Base-by-base conservation (phyloP, 2,888 invertebrate species). In the Eugnorisma glareosa region DNA sequence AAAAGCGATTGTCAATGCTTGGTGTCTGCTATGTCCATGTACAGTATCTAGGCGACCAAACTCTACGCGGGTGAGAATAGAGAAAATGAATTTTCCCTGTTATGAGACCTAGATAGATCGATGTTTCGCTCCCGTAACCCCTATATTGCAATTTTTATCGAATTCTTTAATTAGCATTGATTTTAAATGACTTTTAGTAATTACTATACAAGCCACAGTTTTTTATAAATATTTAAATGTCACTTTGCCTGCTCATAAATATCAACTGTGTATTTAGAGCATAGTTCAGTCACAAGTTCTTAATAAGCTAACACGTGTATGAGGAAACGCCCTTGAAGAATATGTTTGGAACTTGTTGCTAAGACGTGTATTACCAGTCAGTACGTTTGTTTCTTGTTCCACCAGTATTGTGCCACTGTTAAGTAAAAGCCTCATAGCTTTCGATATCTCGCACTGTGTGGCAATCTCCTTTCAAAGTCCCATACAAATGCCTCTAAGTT, bases 161-260 rank as follows among this genome's bases (percentile, higher is more conserved):
- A n/a, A n/a, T n/a, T 37, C 10, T 45, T 37, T 76, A 66, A 54
- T 35, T 66, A 45, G 1, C 35, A 67, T 77, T 31, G 57, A 66
- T 77, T 75, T 43, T 31, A 54, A n/a, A 37, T 71, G 2, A 51
- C 2, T 40, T 51, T 24, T 37, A n/a, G 6, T 8, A 54, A 43
- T 76, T 72, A 13, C 48, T 70, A 35, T n/a, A 21, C 1, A 28
- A 69, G 35, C 6, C 11, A 61, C 2, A 6, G 10, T 68, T 51
- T 68, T 35, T 51, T 45, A 11, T 35, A 11, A n/a, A 8, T 37
- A 2, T 21, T 31, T 31, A 6, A 21, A 13, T 21, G 21, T 28
- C 3, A 68, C 8, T 35, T 51, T 37, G 18, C 51, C 11, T 15
- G 24, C 48, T n/a, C 18, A 35, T n/a, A 51, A 24, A 98, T 61